These are phyloP conservation scores for Lepidotrigona ventralis DNA, from an alignment of 1,140 invertebrate genomes.

Conservation along the genomic window DNA sequence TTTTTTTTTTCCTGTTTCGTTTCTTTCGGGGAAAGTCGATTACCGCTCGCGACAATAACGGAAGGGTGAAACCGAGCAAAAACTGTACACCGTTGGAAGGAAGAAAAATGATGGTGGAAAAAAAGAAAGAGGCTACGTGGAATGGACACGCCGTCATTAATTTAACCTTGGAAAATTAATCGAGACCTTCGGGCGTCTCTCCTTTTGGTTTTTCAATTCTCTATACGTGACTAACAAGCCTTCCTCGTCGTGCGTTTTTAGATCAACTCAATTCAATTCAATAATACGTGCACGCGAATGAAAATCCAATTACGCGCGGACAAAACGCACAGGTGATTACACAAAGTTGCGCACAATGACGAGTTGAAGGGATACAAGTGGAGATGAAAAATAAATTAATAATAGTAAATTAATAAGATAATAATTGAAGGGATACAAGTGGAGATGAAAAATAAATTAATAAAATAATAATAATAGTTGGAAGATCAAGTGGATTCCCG, in stretches of 20 bases:
- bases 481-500: no score
- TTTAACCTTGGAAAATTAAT: constrained; percentile 59
- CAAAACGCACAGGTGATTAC: no score
- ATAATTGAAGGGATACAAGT: no score
- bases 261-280: not conserved
- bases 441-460: no score
- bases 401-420: no score
- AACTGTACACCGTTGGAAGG: constrained; percentile 5
- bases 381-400: no score
- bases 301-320: no score
- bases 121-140: constrained; percentile 10
- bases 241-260: not conserved
- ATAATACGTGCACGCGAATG: not conserved
- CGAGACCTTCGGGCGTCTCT: not conserved
- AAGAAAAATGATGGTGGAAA: constrained; percentile 42
- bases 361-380: no score
- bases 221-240: not conserved
- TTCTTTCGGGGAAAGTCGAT: not conserved
- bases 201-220: not conserved
- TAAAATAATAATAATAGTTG: no score
- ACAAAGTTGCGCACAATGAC: no score
- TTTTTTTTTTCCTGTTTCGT: not conserved
- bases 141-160: constrained; percentile 43
- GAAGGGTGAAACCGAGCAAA: constrained; percentile 8
- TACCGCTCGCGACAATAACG: not conserved